Evolutionary conservation across 2,888 invertebrate genomes (phyloP).

Genomic region (Drosophila mimica): DNA sequence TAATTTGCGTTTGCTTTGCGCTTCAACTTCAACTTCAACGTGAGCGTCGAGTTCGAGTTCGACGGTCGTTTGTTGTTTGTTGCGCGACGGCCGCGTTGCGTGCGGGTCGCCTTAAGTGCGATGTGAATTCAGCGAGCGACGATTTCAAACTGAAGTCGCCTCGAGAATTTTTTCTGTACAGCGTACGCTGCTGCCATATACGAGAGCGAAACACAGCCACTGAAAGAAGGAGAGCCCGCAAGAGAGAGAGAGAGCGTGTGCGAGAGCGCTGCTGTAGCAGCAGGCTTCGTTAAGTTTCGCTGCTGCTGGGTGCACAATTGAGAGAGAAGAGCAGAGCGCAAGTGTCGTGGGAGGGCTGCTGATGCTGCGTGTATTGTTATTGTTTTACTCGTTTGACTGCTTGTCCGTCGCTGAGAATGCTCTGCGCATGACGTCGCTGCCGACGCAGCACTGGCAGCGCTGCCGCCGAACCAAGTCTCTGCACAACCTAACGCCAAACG

Average conservation of each 20-base stretch:
- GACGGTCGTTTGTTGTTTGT: slow-evolving; percentile 61
- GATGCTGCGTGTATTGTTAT: slow-evolving; percentile 62
- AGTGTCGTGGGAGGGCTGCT: slow-evolving; percentile 64
- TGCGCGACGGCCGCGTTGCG: slow-evolving; percentile 64
- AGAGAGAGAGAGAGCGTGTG: slow-evolving; percentile 8
- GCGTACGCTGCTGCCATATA: slow-evolving; percentile 11
- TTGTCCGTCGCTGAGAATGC: slow-evolving; percentile 25
- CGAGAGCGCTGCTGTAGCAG: slow-evolving; percentile 9
- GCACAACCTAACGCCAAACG: slow-evolving; percentile 39
- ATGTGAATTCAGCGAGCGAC: slow-evolving; percentile 77
- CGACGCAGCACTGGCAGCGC: slow-evolving; percentile 52
- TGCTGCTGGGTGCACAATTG: slow-evolving; percentile 5
- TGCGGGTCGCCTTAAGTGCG: slow-evolving; percentile 57
- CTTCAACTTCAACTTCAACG: slow-evolving; percentile 41
- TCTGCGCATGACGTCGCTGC: slow-evolving; percentile 63
- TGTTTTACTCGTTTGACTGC: slow-evolving; percentile 55
- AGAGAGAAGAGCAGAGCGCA: slow-evolving; percentile 53
- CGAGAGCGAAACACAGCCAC: slow-evolving; percentile 14
- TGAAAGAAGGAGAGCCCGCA: slow-evolving; percentile 5
- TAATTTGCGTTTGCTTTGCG: slow-evolving; percentile 42
- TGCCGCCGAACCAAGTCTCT: slow-evolving; percentile 40
- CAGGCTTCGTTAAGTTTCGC: slow-evolving; percentile 48
- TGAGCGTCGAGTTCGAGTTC: slow-evolving; percentile 45
- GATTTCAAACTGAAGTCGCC: slow-evolving; percentile 75
- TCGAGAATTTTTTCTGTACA: slow-evolving; percentile 36